Conservation (phyloP, 2,888 invertebrate genomes). For the Mamestra brassicae region DNA sequence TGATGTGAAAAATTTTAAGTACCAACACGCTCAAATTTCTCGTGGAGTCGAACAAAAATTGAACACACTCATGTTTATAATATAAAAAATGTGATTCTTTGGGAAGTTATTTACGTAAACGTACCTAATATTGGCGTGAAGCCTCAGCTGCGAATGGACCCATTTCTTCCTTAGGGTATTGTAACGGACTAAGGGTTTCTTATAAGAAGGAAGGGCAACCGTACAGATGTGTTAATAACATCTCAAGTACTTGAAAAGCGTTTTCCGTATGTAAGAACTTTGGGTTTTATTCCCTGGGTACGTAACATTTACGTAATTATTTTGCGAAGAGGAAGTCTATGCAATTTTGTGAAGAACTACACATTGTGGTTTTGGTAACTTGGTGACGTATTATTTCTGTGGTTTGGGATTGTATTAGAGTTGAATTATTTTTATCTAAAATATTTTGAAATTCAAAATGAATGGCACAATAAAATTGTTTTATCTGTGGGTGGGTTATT, state of each 20-base stretch:
- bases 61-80: neutral
- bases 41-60: constrained; percentile 8
- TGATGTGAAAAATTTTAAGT: constrained; percentile 17
- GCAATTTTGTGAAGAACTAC: constrained; percentile 8
- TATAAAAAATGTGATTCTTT: neutral
- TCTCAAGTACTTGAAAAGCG: constrained; percentile 36
- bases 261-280: constrained; percentile 34
- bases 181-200: constrained; percentile 36
- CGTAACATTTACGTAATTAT: constrained; percentile 9
- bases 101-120: constrained; percentile 14
- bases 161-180: constrained; percentile 38
- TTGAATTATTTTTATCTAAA: neutral
- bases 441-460: no score
- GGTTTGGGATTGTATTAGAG: neutral
- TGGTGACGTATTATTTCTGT: no score
- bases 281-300: constrained; percentile 12
- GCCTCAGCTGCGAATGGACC: constrained; percentile 40
- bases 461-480: no score
- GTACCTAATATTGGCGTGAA: constrained; percentile 2
- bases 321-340: neutral
- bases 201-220: constrained; percentile 24
- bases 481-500: no score
- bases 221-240: constrained; percentile 35
- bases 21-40: constrained; percentile 11
- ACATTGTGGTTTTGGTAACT: neutral